A percentile compares a stretch with the other conserved stretches of the same genome.
Evolutionary conservation across 2,888 invertebrate genomes (phyloP).

Genomic region (Parapristionchus giblindavisi): DNA sequence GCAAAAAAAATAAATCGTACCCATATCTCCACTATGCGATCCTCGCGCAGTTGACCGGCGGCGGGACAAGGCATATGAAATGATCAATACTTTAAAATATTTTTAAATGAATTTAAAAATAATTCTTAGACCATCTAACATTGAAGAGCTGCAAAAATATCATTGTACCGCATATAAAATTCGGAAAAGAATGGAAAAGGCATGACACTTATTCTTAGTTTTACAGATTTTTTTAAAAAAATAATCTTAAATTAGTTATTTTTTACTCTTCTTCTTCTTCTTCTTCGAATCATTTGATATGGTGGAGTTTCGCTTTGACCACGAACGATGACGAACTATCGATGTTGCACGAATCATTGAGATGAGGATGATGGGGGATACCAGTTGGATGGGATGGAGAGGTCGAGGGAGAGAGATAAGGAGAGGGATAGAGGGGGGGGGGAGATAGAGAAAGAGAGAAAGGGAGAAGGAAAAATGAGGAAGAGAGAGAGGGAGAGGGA

Average conservation of each 20-base stretch:
- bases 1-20: too few relatives aligned
- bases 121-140: background rate
- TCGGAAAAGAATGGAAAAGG: too few relatives aligned
- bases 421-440: background rate
- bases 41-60: slow-evolving; percentile 8
- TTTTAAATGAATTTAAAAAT: background rate
- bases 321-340: slow-evolving; percentile 28
- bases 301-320: slow-evolving; percentile 27
- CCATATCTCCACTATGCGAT: slow-evolving; percentile 27
- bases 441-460: background rate
- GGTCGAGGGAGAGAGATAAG: background rate
- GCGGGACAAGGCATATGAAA: slow-evolving; percentile 15
- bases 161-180: too few relatives aligned
- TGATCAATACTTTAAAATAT: background rate
- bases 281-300: slow-evolving; percentile 20
- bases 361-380: background rate
- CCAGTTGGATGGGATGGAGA: too few relatives aligned
- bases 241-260: too few relatives aligned
- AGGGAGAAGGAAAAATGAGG: background rate
- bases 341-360: slow-evolving; percentile 33
- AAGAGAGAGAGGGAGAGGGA: too few relatives aligned
- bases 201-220: too few relatives aligned
- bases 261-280: slow-evolving; percentile 12
- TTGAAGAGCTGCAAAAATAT: background rate
- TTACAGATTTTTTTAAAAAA: too few relatives aligned